phyloP scores from a whole-genome alignment of 2,797 vertebrate species.

The Poeciliopsis paucimaculata region DNA sequence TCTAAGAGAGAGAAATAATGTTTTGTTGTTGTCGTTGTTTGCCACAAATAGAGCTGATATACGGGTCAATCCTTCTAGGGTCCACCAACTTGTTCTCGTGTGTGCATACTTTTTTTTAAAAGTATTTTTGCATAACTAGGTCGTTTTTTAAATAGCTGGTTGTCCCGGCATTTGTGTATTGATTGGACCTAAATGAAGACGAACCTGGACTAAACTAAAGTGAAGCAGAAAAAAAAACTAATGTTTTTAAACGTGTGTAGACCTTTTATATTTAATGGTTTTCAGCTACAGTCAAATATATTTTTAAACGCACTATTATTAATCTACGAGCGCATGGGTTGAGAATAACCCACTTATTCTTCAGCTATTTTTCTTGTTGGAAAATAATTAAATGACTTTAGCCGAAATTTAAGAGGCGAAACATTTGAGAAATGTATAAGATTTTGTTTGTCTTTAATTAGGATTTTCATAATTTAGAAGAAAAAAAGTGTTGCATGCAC shows the following conservation, averaged over 20 bases:
- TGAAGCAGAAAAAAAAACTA: no score
- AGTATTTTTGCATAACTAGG: not conserved
- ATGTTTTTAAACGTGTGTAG: no score
- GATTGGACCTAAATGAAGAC: no score
- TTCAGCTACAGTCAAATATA: no score
- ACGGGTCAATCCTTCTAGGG: not conserved
- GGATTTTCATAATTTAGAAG: not conserved
- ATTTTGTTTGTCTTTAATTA: not conserved
- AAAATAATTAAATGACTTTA: not conserved
- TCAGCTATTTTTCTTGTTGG: no score
- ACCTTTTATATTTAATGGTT: no score
- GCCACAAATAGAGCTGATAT: not conserved
- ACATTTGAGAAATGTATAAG: not conserved
- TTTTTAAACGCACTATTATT: no score
- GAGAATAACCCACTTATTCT: no score
- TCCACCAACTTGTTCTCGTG: not conserved
- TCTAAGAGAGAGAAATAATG: not conserved
- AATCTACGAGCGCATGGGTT: no score
- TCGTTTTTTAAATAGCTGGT: no score
- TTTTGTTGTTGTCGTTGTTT: not conserved
- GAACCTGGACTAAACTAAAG: no score
- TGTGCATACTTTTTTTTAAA: fast-evolving
- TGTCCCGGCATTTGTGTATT: no score
- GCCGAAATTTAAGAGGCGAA: not conserved
- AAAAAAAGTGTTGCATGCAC: not conserved